Evolutionary conservation across 1,140 invertebrate species (phyloP), one percentile per base, ranked within the genome.

Genomic region (Bradynema listronoti): DNA sequence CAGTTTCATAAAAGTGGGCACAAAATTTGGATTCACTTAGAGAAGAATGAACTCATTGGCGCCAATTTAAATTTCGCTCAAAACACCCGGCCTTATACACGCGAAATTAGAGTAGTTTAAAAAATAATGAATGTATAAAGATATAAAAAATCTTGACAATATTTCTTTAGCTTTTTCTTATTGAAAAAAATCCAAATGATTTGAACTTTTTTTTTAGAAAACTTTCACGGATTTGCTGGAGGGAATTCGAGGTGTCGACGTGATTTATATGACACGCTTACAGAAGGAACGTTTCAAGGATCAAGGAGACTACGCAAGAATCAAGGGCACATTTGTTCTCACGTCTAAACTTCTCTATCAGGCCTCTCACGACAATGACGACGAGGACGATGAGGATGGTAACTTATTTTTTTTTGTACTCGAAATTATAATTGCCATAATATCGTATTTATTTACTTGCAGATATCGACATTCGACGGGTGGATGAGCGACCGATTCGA

Each of bases 201-300:
- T 25, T 14, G 14, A 7, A 24, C 27, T 22, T 14, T 57, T 56
- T 24, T 46, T 63, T 16, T 67, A 88, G 79, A 82, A 83, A 54
- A 83, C 85, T 46, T 87, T 84, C 63, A 75, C 76, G 1, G 83
- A 78, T 16, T 80, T 99, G 41, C 88, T 95, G 78, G 85, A 88
- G 42, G 89, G 88, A 11, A 78, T 99, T 6, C 85, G 86, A 0
- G 88, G 91, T 52, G 94, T 91, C 4, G 94, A 99, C 82, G 91
- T 99, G 14, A 68, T 77, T 58, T 98, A 98, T 70, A 91, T 97
- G 87, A 98, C 94, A 0, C 83, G 94, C 63, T 95, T 99, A 69
- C 94, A 99, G 79, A 84, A 86, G 29, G 94, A 99, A 81, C 82
- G 94, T 66, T 98, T 99, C 80, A 71, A 81, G 0, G 85, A 84